Evolutionary conservation across 2,113 vertebrate genomes (phyloP).

Genomic region (Lipophrys pholis): DNA sequence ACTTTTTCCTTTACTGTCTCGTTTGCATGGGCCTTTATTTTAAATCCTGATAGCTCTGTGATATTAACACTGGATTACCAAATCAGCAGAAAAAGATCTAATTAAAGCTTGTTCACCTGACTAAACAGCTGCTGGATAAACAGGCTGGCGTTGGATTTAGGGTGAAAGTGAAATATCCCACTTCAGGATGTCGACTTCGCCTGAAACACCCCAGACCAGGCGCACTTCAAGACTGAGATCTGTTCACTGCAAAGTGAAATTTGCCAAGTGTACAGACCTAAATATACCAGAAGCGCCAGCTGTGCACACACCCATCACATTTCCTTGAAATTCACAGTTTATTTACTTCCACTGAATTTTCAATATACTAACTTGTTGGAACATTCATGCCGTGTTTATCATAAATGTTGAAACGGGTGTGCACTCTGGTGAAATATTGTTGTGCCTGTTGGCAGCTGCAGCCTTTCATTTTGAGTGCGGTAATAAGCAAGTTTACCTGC

Average conservation of each 20-base stretch:
- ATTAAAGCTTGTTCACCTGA: conserved; percentile 66
- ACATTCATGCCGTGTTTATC: conserved; percentile 48
- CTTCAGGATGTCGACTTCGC: conserved; percentile 34
- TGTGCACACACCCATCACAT: conserved; percentile 49
- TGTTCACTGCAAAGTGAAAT: conserved; percentile 39
- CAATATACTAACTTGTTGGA: conserved; percentile 20
- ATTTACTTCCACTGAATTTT: not conserved
- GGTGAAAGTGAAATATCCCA: conserved; percentile 58
- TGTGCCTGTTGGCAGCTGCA: conserved; percentile 48
- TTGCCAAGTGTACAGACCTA: conserved; percentile 22
- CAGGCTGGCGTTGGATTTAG: conserved; percentile 48
- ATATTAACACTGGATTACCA: conserved; percentile 45
- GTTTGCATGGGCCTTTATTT: conserved; percentile 36
- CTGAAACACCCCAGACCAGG: conserved; percentile 54
- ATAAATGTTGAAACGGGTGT: conserved; percentile 35
- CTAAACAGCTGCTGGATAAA: conserved; percentile 73
- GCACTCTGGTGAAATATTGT: conserved; percentile 41
- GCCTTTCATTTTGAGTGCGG: conserved; percentile 59
- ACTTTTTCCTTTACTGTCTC: not conserved
- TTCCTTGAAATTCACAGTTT: conserved; percentile 24
- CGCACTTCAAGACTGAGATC: conserved; percentile 45
- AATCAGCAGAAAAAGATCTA: conserved; percentile 54
- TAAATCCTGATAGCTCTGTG: conserved; percentile 34
- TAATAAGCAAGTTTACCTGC: conserved; percentile 73
- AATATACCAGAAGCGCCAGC: conserved; percentile 41